Conservation (phyloP, 2,888 invertebrate species). For the Coremacera marginata region DNA sequence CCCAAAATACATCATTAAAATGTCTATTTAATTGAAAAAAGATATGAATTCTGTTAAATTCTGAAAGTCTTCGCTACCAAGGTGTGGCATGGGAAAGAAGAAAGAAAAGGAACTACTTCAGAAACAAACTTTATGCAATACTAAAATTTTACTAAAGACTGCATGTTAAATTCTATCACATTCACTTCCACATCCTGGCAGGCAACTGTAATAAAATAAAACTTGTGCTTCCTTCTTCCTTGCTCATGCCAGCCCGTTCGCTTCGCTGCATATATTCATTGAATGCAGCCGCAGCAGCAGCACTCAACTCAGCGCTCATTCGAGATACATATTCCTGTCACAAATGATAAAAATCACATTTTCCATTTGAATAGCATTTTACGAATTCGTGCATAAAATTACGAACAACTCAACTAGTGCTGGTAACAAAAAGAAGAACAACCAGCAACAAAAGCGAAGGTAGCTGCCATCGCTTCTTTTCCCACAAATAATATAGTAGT, state of each 20-base stretch:
- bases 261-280: conserved; percentile 2
- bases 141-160: too few relatives aligned
- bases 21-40: too few relatives aligned
- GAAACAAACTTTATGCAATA: too few relatives aligned
- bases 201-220: conserved; percentile 12
- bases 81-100: too few relatives aligned
- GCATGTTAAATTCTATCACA: too few relatives aligned
- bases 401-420: conserved; percentile 48
- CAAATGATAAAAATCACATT: conserved; percentile 68
- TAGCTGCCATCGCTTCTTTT: conserved; percentile 47
- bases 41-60: too few relatives aligned
- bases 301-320: conserved; percentile 8
- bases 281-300: not conserved
- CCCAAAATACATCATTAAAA: too few relatives aligned
- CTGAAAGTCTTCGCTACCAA: too few relatives aligned
- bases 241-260: not conserved
- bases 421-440: not conserved
- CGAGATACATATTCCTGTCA: conserved; percentile 56
- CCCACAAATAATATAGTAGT: conserved; percentile 27
- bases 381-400: conserved; percentile 68
- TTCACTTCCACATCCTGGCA: conserved; percentile 3
- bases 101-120: too few relatives aligned
- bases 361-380: conserved; percentile 67
- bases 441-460: not conserved
- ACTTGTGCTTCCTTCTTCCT: conserved; percentile 1